Evolutionary conservation across 2,113 vertebrate species (phyloP).

Genomic region (Psophia crepitans): DNA sequence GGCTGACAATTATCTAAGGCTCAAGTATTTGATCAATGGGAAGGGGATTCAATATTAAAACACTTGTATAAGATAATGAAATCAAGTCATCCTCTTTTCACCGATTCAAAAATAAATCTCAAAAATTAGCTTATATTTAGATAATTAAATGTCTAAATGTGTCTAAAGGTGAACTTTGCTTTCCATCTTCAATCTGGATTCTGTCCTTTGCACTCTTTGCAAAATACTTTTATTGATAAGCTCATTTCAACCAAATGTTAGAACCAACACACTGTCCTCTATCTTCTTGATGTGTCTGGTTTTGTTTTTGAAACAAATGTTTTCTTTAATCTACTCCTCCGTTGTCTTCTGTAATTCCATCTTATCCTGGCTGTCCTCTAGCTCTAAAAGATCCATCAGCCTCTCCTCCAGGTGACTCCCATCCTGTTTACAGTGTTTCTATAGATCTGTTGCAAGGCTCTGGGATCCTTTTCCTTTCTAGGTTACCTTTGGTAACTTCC

Average conservation of each 20-base stretch:
- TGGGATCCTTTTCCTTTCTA: not conserved
- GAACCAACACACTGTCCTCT: not conserved
- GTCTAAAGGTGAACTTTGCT: not conserved
- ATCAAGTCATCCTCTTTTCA: not conserved
- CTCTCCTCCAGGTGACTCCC: not conserved
- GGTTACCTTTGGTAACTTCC: not conserved
- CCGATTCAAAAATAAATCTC: not conserved
- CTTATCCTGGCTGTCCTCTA: not conserved
- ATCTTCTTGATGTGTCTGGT: not conserved
- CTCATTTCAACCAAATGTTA: not conserved
- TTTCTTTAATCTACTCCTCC: not conserved
- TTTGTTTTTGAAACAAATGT: not conserved
- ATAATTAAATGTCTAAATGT: not conserved
- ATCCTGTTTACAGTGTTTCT: not conserved
- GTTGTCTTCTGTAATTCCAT: not conserved
- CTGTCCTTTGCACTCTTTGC: not conserved
- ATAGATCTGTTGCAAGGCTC: not conserved
- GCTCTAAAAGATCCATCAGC: not conserved
- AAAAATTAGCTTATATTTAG: not conserved
- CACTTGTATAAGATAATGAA: not conserved
- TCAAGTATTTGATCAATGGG: not conserved
- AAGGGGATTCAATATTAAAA: not conserved
- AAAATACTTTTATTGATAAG: not conserved
- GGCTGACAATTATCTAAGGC: not conserved
- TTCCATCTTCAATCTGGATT: not conserved